Evolutionary conservation across 2,113 vertebrate species (phyloP).

Genomic region (Pituophis catenifer): DNA sequence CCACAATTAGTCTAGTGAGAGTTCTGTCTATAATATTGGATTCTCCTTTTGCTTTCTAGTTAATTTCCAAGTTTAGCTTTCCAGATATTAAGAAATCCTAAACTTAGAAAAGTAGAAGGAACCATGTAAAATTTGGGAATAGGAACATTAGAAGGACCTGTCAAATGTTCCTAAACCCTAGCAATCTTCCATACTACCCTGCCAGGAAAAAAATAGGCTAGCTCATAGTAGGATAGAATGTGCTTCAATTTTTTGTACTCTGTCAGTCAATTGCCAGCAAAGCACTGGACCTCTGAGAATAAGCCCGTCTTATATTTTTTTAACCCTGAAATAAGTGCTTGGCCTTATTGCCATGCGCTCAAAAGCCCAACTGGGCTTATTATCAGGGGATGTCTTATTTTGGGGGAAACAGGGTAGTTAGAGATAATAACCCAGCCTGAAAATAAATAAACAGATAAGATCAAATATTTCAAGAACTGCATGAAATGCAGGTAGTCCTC

Average conservation of each 20-base stretch:
- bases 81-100: neutral
- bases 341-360: no score
- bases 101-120: neutral
- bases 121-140: neutral
- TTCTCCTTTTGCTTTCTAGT: neutral
- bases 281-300: neutral
- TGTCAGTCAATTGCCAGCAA: neutral
- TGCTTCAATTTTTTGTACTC: neutral
- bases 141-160: neutral
- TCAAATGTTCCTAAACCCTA: neutral
- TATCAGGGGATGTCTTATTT: no score
- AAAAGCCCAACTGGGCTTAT: no score
- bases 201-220: neutral
- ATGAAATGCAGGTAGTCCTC: neutral
- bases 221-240: neutral
- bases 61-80: neutral
- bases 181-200: neutral
- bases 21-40: neutral
- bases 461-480: neutral
- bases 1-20: neutral
- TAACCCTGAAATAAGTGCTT: no score
- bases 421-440: neutral
- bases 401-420: no score
- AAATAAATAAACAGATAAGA: neutral
- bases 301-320: no score